Evolutionary conservation across 2,113 vertebrate species (phyloP), one percentile per base, ranked within the genome.

Genomic region (Grallaria varia): DNA sequence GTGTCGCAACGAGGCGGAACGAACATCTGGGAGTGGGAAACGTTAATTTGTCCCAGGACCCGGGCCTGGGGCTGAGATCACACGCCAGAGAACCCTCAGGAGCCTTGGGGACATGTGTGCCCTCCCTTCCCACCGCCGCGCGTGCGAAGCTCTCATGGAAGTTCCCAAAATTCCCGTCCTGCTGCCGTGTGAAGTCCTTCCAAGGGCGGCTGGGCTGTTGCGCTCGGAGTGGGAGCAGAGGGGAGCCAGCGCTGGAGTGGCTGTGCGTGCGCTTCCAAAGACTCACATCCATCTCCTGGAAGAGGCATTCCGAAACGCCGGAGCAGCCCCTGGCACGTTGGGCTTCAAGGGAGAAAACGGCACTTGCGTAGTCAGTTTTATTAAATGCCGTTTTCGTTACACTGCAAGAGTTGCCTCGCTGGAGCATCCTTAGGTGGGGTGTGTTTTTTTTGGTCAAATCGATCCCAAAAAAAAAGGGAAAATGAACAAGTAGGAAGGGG

Each of bases 1-100:
- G 96, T 95, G 90, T 96, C 75, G 93, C 88, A 96, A 96, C 75
- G 21, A 92, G 74, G 85, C 59, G 0, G 72, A 91, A 92, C 4
- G 1, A 81, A 91, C 93, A 96, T 93, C 93, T 93, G 96, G 95
- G 91, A 88, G 94, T 80, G 86, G 90, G 92, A 95, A 92, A 93
- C 23, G 80, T 73, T 94, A 75, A 81, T 96, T 91, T 91, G 67
- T 62, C 86, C 93, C 93, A 97, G 94, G 55, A 90, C 21, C 39
- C 1, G 0, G 50, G 73, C 33, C 30, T 82, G 89, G 81, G 81
- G 67, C 91, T 96, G 84, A 45, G 56, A 42, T 89, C 84, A 83
- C 40, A 40, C 1, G 0, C 52, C 9, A 3, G 13, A 3, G 17
- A 37, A 58, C 56, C 76, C 87, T 89, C 72, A 53, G 83, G 58